Evolutionary conservation across 2,888 invertebrate genomes (phyloP).

Genomic region (Apantesis nais): DNA sequence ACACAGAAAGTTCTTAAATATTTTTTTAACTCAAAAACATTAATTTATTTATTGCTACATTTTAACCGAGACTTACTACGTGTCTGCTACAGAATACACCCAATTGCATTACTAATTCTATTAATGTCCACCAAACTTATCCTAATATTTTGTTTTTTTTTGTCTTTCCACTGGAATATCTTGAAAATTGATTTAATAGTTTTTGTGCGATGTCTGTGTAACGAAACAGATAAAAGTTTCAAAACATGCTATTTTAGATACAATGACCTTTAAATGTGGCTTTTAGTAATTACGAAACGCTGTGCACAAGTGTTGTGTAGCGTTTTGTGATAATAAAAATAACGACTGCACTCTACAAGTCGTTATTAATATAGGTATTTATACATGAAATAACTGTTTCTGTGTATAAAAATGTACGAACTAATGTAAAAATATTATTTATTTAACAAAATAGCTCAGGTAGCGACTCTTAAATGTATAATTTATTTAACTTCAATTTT

Average conservation of each 20-base stretch:
- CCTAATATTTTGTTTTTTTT: not conserved
- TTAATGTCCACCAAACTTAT: not conserved
- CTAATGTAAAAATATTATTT: no score
- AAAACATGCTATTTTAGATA: not conserved
- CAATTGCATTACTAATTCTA: not conserved
- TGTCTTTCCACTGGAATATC: not conserved
- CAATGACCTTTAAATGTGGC: slow-evolving; percentile 1
- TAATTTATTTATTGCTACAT: not conserved
- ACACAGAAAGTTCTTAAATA: slow-evolving; percentile 20
- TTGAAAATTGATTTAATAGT: not conserved
- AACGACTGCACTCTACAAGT: not conserved
- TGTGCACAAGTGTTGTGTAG: not conserved
- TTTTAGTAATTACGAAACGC: not conserved
- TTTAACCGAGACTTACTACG: no score
- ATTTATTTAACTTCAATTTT: no score
- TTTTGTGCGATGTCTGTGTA: not conserved
- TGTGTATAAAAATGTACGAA: not conserved
- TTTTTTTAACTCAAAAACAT: not conserved
- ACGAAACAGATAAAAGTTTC: not conserved
- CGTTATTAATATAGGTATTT: not conserved
- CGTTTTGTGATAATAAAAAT: not conserved
- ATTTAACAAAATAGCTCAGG: no score
- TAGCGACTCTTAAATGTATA: no score
- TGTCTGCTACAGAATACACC: not conserved
- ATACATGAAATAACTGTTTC: not conserved